Evolutionary conservation across 2,113 vertebrate species (phyloP).

Genomic region (Macquaria australasica): DNA sequence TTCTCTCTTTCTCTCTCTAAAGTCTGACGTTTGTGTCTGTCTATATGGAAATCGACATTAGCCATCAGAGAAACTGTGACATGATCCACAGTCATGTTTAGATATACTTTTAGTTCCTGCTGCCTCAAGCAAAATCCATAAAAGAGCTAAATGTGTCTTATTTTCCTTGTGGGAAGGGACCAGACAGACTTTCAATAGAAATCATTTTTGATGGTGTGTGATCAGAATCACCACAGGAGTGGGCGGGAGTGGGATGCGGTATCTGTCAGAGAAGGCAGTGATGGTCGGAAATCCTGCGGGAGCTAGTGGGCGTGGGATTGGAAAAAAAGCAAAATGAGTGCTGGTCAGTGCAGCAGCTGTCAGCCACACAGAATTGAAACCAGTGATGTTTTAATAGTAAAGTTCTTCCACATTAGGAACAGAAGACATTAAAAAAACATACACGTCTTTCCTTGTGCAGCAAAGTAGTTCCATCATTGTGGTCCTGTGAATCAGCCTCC

Average conservation of each 20-base stretch:
- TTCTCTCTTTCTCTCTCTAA: background rate
- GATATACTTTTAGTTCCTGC: background rate
- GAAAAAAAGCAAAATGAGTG: slow-evolving; percentile 6
- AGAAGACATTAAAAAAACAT: background rate
- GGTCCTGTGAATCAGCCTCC: background rate
- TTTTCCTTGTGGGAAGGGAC: background rate
- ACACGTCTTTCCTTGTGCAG: background rate
- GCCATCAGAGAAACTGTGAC: background rate
- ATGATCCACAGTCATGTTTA: background rate
- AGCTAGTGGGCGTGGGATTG: slow-evolving; percentile 18
- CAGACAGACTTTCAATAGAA: background rate
- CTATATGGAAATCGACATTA: background rate
- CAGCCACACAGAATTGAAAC: background rate
- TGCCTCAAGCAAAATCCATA: background rate
- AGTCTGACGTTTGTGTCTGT: background rate
- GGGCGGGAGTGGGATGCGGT: background rate
- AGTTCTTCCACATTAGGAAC: background rate
- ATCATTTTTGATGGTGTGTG: background rate
- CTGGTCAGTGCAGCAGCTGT: slow-evolving; percentile 7
- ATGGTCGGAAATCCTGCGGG: slow-evolving; percentile 13
- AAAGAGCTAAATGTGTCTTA: background rate
- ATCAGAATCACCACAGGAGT: background rate
- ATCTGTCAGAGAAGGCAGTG: slow-evolving; percentile 24
- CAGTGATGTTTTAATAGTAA: background rate
- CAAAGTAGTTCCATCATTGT: background rate